Evolutionary conservation across 2,797 vertebrate genomes (phyloP).

Genomic region (Smutsia gigantea): DNA sequence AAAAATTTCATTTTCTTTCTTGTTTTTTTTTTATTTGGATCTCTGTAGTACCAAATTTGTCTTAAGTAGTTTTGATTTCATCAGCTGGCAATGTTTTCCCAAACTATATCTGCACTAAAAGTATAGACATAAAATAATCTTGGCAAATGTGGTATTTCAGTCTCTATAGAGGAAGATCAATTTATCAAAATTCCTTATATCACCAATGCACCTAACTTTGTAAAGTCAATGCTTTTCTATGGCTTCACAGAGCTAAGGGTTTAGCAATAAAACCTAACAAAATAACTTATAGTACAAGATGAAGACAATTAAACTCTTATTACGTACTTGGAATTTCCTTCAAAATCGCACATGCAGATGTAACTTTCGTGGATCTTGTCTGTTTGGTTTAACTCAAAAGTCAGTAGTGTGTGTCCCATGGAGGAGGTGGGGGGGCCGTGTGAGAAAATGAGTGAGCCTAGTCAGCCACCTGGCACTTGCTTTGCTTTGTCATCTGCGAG

Average conservation of each 20-base stretch:
- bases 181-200: background rate
- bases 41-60: background rate
- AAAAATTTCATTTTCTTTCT: background rate
- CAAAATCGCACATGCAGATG: background rate
- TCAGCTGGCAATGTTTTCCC: background rate
- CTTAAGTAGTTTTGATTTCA: background rate
- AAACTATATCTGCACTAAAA: background rate
- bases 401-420: background rate
- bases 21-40: background rate
- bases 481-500: background rate
- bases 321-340: background rate
- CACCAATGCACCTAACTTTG: background rate
- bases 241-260: background rate
- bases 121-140: background rate
- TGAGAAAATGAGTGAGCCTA: background rate
- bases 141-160: constrained; percentile 13
- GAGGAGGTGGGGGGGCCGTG: background rate
- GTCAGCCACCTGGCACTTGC: background rate
- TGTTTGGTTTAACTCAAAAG: background rate
- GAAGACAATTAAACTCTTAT: background rate
- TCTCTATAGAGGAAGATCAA: background rate
- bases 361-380: background rate
- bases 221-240: background rate
- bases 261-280: background rate
- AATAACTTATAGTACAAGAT: background rate